Percentiles rank a stretch among this genome's conserved stretches.
These are phyloP conservation scores for Ethmia dodecea DNA, from an alignment of 2,888 invertebrate genomes.

Conservation along the genomic window DNA sequence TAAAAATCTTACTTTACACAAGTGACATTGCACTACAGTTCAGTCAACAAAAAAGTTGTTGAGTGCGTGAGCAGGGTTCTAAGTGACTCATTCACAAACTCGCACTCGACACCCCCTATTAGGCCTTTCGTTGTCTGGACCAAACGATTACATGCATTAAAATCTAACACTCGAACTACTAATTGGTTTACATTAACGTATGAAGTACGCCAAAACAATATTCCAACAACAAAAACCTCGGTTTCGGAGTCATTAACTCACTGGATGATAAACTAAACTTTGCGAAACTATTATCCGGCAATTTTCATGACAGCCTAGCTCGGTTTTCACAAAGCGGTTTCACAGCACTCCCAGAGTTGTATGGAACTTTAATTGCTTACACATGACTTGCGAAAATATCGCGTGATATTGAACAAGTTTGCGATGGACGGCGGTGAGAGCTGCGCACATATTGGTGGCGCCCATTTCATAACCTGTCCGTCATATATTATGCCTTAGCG, in stretches of 20 bases:
- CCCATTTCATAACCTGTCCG: constrained; percentile 4
- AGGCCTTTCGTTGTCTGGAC: no score
- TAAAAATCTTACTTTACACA: no score
- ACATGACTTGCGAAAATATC: constrained; percentile 45
- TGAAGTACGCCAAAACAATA: no score
- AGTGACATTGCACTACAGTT: no score
- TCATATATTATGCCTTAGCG: constrained; percentile 1
- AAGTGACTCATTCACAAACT: no score
- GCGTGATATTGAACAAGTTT: constrained; percentile 7
- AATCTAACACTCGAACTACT: no score
- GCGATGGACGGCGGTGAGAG: constrained; percentile 6
- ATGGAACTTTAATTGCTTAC: constrained; percentile 51
- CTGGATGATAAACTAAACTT: constrained; percentile 25
- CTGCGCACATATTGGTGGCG: constrained; percentile 1
- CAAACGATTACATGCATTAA: no score
- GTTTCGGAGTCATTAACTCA: constrained; percentile 17
- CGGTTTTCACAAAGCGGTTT: constrained; percentile 19
- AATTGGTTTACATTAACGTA: no score
- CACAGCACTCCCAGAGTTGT: constrained; percentile 24
- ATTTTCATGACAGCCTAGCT: constrained; percentile 21
- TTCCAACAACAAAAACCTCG: no score
- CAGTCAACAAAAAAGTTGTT: no score
- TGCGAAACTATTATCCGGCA: constrained; percentile 22
- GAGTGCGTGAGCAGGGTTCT: no score
- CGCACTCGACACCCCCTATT: no score